Evolutionary conservation across 2,797 vertebrate genomes (phyloP), one percentile per base, ranked within the genome.

Genomic region (Pseudocheirus occidentalis): DNA sequence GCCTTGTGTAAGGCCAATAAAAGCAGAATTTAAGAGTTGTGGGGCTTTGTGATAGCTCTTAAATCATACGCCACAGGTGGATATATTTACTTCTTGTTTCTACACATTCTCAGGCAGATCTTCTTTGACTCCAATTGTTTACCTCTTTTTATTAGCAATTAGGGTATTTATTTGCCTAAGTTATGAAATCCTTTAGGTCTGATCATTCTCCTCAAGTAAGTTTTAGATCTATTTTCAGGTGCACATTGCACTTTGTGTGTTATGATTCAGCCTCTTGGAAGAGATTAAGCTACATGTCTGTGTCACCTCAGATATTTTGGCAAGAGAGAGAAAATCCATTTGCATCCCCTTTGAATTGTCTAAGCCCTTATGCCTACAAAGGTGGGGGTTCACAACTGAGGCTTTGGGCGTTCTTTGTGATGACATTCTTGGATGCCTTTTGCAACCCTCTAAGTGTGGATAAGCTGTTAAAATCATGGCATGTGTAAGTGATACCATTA

Each of bases 401-500:
- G 56, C 55, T 94, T 50, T 94, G 21, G 56, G 94, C 93, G 91
- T 11, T 66, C 66, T 90, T 95, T 93, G 90, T 91, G 92, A 96
- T 94, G 0, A 93, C 73, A 50, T 97, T 93, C 95, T n/a, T 94
- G 28, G 40, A 46, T 87, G 4, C 34, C 16, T 93, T 53, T 94
- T 91, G 94, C 59, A 40, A 59, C 96, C 95, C 93, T 93, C 73
- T 87, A 95, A 93, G 89, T 93, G 5, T 93, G 13, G 18, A n/a
- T 90, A 73, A 16, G 54, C 93, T 96, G 90, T 92, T 97, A 93
- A 97, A 96, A 96, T 87, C 73, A 94, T 89, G 53, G 1, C 56
- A 95, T 95, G n/a, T 95, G 0, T 94, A 97, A 96, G 57, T 95
- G 92, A 90, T 96, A 95, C 97, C 94, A 96, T 95, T 93, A 95